phyloP scores from a whole-genome alignment of 2,113 vertebrate species.

The Apaloderma vittatum region DNA sequence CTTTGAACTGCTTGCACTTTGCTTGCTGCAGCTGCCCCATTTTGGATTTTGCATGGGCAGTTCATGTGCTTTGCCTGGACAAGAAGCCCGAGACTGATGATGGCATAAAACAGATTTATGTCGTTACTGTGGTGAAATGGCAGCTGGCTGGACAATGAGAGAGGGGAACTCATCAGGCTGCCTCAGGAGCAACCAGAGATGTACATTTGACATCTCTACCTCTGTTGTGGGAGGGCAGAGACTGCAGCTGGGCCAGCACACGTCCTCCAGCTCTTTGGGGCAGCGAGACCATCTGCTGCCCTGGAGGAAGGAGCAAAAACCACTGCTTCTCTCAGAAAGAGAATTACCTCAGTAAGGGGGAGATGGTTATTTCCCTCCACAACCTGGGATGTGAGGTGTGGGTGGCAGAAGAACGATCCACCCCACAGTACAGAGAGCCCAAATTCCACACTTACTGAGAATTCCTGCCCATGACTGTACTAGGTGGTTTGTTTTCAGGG shows the following conservation, averaged over 20 bases:
- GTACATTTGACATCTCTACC: not conserved
- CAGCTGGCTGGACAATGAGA: not conserved
- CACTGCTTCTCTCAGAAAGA: not conserved
- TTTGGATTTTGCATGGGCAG: not conserved
- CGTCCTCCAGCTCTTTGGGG: fast-evolving
- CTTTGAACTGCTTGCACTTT: not conserved
- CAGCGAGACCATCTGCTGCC: not conserved
- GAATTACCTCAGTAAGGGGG: fast-evolving
- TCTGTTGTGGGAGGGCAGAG: not conserved
- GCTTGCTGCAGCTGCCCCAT: not conserved
- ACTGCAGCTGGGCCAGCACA: not conserved
- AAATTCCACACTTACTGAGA: not conserved
- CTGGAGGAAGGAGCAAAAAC: not conserved
- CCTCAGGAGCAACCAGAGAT: not conserved
- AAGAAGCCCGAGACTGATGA: not conserved
- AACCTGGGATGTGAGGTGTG: fast-evolving
- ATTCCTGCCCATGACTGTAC: not conserved
- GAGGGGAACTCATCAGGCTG: not conserved
- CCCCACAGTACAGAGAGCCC: not conserved
- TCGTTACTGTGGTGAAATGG: not conserved
- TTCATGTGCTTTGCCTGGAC: not conserved
- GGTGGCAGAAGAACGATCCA: not conserved
- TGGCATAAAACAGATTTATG: not conserved
- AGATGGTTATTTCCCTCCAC: not conserved
- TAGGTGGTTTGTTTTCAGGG: not conserved